phyloP scores from a whole-genome alignment of 2,888 invertebrate species.

The Theretra japonica region DNA sequence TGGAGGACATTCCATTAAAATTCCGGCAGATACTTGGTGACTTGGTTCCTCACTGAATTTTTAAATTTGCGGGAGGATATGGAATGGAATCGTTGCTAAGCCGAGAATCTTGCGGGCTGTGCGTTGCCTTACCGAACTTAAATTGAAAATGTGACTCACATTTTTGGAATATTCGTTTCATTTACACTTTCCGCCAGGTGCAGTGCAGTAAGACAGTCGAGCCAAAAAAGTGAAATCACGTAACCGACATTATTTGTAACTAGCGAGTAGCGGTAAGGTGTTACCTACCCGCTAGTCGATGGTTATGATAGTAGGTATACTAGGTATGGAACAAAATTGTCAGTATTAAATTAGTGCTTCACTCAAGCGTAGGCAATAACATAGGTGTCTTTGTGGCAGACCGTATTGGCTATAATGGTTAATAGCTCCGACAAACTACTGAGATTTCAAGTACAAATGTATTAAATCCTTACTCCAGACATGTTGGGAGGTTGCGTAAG shows the following conservation, averaged over 20 bases:
- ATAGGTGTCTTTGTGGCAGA: not conserved
- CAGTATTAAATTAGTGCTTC: not conserved
- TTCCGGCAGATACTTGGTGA: not conserved
- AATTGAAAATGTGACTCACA: not conserved
- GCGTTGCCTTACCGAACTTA: not conserved
- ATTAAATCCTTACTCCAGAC: not conserved
- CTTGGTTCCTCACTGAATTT: not conserved
- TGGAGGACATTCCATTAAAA: no score
- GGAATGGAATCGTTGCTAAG: no score
- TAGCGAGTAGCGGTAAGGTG: no score
- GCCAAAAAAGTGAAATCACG: no score
- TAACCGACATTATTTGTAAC: no score
- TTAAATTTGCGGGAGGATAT: no score
- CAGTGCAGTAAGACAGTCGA: no score
- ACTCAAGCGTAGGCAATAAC: not conserved
- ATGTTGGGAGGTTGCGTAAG: not conserved
- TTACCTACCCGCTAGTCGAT: no score
- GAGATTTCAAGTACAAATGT: not conserved
- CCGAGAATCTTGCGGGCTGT: no score
- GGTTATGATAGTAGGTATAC: no score
- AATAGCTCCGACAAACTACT: not conserved
- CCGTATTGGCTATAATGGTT: not conserved
- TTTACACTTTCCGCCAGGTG: not conserved
- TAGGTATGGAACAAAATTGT: not conserved
- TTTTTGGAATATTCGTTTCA: slow-evolving; percentile 3